These are phyloP conservation scores for Oopsacas minuta DNA, from an alignment of 37 sponge, comb jelly and placozoan species.

Conservation along the genomic window DNA sequence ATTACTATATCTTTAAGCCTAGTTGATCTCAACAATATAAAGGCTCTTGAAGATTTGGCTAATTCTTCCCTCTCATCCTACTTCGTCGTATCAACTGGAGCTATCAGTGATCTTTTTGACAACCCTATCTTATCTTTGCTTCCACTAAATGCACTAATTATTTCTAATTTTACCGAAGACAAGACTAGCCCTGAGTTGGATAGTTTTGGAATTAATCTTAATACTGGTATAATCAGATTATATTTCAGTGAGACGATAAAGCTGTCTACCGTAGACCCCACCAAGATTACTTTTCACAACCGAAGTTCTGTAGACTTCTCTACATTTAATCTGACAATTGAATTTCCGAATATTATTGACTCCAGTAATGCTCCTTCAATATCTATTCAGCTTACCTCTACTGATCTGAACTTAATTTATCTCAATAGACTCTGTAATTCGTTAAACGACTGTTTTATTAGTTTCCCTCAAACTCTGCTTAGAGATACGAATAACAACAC, in stretches of 20 bases:
- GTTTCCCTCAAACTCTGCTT: background rate
- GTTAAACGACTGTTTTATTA: background rate
- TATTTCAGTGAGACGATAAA: slow-evolving; percentile 55
- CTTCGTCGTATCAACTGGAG: slow-evolving; percentile 27
- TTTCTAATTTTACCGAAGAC: slow-evolving; percentile 35
- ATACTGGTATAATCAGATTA: slow-evolving; percentile 35
- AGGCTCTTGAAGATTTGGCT: slow-evolving; percentile 38
- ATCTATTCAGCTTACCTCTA: slow-evolving; percentile 20
- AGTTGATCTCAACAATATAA: slow-evolving; percentile 57
- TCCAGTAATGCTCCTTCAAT: background rate
- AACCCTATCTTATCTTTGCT: slow-evolving; percentile 25
- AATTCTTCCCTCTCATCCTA: slow-evolving; percentile 31
- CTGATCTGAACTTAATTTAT: slow-evolving; percentile 9
- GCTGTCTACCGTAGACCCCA: slow-evolving; percentile 22
- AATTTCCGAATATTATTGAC: background rate
- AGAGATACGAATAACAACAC: background rate
- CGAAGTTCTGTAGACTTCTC: background rate
- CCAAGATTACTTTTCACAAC: slow-evolving; percentile 46
- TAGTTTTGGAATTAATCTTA: slow-evolving; percentile 52
- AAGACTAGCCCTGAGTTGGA: slow-evolving; percentile 36
- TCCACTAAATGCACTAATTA: slow-evolving; percentile 27
- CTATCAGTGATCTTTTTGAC: slow-evolving; percentile 36
- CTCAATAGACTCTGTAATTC: background rate
- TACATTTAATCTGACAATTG: slow-evolving; percentile 11
- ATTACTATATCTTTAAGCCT: slow-evolving; percentile 29